Base-by-base conservation (phyloP, 1,140 invertebrate genomes). In the Meloidogyne hapla region DNA sequence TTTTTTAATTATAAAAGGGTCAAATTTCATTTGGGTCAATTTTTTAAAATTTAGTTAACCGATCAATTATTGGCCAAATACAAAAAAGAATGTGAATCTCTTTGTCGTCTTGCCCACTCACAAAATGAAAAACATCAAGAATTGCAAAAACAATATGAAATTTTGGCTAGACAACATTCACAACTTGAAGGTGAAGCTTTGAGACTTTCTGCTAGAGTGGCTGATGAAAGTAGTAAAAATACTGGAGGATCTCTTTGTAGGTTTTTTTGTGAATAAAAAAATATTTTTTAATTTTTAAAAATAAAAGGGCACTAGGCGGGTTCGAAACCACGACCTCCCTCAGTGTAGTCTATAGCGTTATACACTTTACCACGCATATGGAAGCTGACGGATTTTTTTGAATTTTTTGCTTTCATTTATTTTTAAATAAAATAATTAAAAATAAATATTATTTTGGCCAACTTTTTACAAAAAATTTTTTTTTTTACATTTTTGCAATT, bases 71-170 rank as follows among this genome's bases (percentile, higher is more conserved):
- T 88, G 13, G 89, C 90, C 73, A 89, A 90, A 79, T 88, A 88
- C 70, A 90, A 91, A 78, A 84, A 91, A 40, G 89, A 90, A 74
- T 91, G 91, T 10, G 93, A 95, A 76, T 93, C 93, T 81, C 94
- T 95, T 93, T 92, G 93, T 79, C 92, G 93, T 80, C 91, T 94
- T 86, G 88, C 98, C 68, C 92, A 96, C 79, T 93, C 96, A 87
- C 96, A 98, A 86, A 92, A 95, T 2, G 95, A 98, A 79, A 94
- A 98, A 88, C 92, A 95, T 81, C 90, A 92, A 81, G 90, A 93
- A n/a, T 89, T 99, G 63, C 95, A 99, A 88, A 94, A 97, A 84
- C 94, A 99, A 89, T 93, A 99, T 3, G 96, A 99, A 88, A 94
- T 96, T 83, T 90, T 99, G 65, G 96, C 96, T 1, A 91, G 94